Base-by-base conservation (phyloP, 2,888 invertebrate genomes). In the Melipona beecheii region DNA sequence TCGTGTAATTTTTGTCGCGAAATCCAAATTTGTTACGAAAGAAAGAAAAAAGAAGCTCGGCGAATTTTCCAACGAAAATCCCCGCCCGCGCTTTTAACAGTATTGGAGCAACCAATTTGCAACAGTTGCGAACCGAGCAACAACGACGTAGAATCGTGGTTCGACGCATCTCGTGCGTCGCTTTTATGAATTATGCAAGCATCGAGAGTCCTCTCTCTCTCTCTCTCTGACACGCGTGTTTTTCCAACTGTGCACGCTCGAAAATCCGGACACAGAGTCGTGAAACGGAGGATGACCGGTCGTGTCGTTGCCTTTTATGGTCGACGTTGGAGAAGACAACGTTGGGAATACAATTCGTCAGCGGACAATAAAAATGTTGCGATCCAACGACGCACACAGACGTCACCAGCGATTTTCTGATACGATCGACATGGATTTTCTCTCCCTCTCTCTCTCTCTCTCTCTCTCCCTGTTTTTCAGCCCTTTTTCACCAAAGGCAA, bases 281-380 rank as follows among this genome's bases (percentile, higher is more conserved):
- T 82, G 74, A 82, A 82, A 82, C 52, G 9, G 74, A 60, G 69
- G 75, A 79, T 79, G 74, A 58, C 80, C 70, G 58, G 6, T 17
- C 69, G 60, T 75, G 71, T 71, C 82, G 81, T 80, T 82, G 75
- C 71, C 71, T 80, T 82, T 82, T 82, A 82, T 71, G 71, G 71
- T 75, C 71, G 80, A 52, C 66, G 43, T 9, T 43, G 19, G 65
- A 50, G 54, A 70, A 60, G 58, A 56, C 58, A 65, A 65, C 31
- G 49, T 9, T 66, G 50, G 58, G 27, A 80, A 74, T 58, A 74
- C 65, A 73, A 74, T 74, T 79, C 69, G 81, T 72, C 81, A 69
- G 69, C 58, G 49, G 50, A 31, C 68, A 79, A 74, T 82, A 74
- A 79, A 82, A 82, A 68, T 79, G 79, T 79, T 27, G 80, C 79